Evolutionary conservation across 2,113 vertebrate genomes (phyloP).

Genomic region (Lampris megalopsis): DNA sequence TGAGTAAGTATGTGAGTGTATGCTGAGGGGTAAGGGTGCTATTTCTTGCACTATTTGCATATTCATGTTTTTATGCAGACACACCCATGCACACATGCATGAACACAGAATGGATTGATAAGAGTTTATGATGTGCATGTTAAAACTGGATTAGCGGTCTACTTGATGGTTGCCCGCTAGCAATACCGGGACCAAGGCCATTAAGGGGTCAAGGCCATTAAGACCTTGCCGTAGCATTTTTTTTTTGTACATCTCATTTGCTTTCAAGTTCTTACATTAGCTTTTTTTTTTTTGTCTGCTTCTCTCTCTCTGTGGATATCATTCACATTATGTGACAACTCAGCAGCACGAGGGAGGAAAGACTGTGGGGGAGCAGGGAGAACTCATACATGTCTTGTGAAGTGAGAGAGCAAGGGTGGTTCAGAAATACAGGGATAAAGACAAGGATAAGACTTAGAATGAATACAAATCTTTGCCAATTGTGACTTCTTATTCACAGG

Average conservation of each 20-base stretch:
- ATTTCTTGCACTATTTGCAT: constrained; percentile 17
- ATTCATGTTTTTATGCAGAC: neutral
- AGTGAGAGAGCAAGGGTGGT: constrained; percentile 12
- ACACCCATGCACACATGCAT: constrained; percentile 4
- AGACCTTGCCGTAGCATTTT: constrained; percentile 43
- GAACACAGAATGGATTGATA: constrained; percentile 8
- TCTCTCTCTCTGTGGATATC: constrained; percentile 18
- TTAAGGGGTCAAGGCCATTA: constrained; percentile 49
- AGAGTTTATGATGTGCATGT: constrained; percentile 7
- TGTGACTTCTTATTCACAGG: constrained; percentile 31
- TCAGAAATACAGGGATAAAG: constrained; percentile 37
- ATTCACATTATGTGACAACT: constrained; percentile 53
- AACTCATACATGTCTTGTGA: constrained; percentile 44
- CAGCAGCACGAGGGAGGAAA: constrained; percentile 31
- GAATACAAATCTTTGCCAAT: constrained; percentile 42
- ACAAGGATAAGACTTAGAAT: constrained; percentile 40
- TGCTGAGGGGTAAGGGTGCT: neutral
- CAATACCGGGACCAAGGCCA: neutral
- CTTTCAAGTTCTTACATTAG: constrained; percentile 55
- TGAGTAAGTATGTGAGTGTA: neutral
- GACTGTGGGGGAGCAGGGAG: constrained; percentile 21
- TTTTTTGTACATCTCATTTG: constrained; percentile 25
- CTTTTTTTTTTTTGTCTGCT: constrained; percentile 18
- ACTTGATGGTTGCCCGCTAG: constrained; percentile 30
- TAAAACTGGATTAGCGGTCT: constrained; percentile 23